Evolutionary conservation across 2,888 invertebrate species (phyloP).

Genomic region (Athripsodes cinereus): DNA sequence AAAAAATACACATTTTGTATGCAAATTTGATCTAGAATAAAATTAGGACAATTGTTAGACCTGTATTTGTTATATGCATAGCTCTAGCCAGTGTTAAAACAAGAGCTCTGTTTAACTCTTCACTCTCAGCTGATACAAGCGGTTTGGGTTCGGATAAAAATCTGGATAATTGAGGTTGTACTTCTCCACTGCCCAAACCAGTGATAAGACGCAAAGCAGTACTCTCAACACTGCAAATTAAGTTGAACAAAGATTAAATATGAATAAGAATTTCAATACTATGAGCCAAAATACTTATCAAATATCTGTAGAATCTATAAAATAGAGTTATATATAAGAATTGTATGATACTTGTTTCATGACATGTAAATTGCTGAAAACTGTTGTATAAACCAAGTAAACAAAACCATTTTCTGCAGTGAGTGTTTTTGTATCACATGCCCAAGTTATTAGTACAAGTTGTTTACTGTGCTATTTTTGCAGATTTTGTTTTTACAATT

Average conservation of each 20-base stretch:
- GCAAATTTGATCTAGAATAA: not conserved
- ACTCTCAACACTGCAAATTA: slow-evolving; percentile 66
- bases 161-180: slow-evolving; percentile 87
- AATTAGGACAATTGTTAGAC: not conserved
- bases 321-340: not conserved
- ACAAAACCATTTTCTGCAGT: too few relatives aligned
- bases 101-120: slow-evolving; percentile 89
- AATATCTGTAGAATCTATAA: not conserved
- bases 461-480: too few relatives aligned
- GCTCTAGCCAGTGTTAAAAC: slow-evolving; percentile 89
- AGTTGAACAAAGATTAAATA: not conserved
- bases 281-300: too few relatives aligned
- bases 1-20: too few relatives aligned
- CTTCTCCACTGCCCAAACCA: slow-evolving; percentile 88
- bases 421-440: too few relatives aligned
- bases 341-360: too few relatives aligned
- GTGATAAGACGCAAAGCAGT: slow-evolving; percentile 81
- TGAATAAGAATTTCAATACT: too few relatives aligned
- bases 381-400: too few relatives aligned
- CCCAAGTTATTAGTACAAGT: too few relatives aligned
- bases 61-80: slow-evolving; percentile 80
- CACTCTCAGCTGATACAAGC: slow-evolving; percentile 87
- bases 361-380: too few relatives aligned
- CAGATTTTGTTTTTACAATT: too few relatives aligned
- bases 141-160: slow-evolving; percentile 90